Percentiles rank a stretch among this genome's conserved stretches.
Conservation (phyloP, 2,797 vertebrate species). For the Spinus pinus region DNA sequence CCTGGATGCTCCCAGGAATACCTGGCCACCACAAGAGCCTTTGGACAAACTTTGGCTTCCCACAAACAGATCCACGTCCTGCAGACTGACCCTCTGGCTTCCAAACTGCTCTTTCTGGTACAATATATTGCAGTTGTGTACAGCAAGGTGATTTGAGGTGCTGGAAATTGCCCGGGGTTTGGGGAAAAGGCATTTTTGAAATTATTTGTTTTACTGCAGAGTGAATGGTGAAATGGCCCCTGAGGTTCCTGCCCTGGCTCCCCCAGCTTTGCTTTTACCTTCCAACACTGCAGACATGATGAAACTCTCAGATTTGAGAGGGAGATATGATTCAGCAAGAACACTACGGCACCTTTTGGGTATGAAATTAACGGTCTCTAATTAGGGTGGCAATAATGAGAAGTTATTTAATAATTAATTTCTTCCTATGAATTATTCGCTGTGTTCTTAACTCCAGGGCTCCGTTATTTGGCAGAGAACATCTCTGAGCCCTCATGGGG, state of each 20-base stretch:
- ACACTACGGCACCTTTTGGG: not conserved
- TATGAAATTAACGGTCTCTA: not conserved
- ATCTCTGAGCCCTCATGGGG: not conserved
- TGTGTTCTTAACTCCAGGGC: not conserved
- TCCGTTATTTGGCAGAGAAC: not conserved
- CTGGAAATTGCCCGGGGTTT: rapidly evolving
- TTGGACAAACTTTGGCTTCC: not conserved
- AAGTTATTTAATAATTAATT: slow-evolving; percentile 19
- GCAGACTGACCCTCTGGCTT: not conserved
- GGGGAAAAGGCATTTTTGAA: not conserved
- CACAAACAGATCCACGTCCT: not conserved
- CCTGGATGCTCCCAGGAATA: not conserved
- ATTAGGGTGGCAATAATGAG: slow-evolving; percentile 16
- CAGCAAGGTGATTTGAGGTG: not conserved
- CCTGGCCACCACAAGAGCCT: rapidly evolving
- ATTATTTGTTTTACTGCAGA: not conserved
- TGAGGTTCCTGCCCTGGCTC: not conserved
- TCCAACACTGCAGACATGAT: not conserved
- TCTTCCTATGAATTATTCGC: not conserved
- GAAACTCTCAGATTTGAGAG: not conserved
- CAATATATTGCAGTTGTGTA: rapidly evolving
- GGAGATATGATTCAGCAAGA: not conserved
- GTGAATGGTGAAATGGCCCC: not conserved
- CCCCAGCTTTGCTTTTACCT: not conserved
- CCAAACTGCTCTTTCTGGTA: not conserved